Evolutionary conservation across 37 sponge, comb jelly and placozoan genomes (phyloP).

Genomic region (Theonella swinhoei): DNA sequence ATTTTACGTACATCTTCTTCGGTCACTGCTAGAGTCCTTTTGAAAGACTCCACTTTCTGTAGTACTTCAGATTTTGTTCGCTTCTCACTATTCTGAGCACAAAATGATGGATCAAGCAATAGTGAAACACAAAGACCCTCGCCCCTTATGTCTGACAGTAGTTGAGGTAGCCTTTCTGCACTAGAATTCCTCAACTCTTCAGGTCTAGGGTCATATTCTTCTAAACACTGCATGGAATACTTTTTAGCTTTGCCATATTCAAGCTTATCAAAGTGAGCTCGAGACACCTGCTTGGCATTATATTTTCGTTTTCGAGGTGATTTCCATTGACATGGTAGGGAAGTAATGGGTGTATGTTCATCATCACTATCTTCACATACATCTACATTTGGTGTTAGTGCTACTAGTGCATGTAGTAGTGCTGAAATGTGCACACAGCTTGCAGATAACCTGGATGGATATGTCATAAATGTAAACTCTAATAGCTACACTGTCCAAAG

Average conservation of each 20-base stretch:
- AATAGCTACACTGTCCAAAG: background rate
- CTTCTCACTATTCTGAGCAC: background rate
- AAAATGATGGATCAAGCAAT: background rate
- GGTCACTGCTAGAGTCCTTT: constrained; percentile 5
- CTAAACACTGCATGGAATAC: background rate
- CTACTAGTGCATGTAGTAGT: constrained; percentile 28
- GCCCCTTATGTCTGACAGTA: background rate
- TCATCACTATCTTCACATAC: background rate
- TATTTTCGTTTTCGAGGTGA: constrained; percentile 20
- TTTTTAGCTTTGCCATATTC: constrained; percentile 21
- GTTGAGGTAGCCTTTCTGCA: background rate
- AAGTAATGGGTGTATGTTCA: constrained; percentile 12
- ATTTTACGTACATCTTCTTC: background rate
- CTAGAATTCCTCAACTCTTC: background rate
- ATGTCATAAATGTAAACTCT: background rate
- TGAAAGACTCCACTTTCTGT: background rate
- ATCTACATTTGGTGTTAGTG: background rate
- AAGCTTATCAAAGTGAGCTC: constrained; percentile 20
- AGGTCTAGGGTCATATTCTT: constrained; percentile 34
- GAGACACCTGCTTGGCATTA: background rate
- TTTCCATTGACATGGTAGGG: constrained; percentile 34
- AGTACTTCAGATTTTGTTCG: background rate
- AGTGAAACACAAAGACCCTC: constrained; percentile 16
- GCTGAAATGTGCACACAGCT: constrained; percentile 41
- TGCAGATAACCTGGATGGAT: constrained; percentile 18